Evolutionary conservation across 1,140 invertebrate species (phyloP), one percentile per base, ranked within the genome.

Genomic region (Brachionus rotundiformis): DNA sequence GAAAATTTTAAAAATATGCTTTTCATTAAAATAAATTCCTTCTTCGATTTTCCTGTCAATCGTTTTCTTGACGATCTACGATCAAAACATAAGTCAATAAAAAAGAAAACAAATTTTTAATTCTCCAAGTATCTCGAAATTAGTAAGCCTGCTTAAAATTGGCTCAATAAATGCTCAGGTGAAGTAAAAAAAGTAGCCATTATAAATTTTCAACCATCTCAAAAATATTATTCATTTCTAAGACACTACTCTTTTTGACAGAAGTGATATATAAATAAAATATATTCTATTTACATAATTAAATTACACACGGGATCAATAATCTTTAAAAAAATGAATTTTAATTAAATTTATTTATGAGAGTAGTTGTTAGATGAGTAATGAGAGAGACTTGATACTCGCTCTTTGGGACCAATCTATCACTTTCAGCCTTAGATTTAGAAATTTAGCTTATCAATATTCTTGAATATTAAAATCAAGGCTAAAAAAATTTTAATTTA

Each of bases 21-120:
- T 54, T 54, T 54, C 23, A 54, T 54, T 54, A 54, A 54, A 54
- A 54, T 54, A 19, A 19, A 54, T 54, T 54, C 47, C 47, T 54
- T 54, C 23, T 23, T 19, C 16, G 47, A 54, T 54, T 54, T 54
- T 54, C 16, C 19, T 54, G 16, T 49, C 13, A 19, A 16, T 49
- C 13, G 16, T 49, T n/a, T 41, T 41, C 39, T 3, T 41, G 5
- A 41, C 2, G 39, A 19, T 19, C 13, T 16, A 11, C 16, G 47
- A 25, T 54, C 16, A 54, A 16, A 54, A 54, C 47, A 54, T 54
- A 19, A 54, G 23, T 54, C 23, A 8, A 23, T 4, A 54, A 54
- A 49, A 7, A 54, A 19, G 23, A 19, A 54, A 41, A 41, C 39
- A 41, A 41, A n/a, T n/a, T 39, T 39, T 39, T 39, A 39, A 10